Base-by-base conservation (phyloP, 2,113 vertebrate species). In the Pangasianodon hypophthalmus region DNA sequence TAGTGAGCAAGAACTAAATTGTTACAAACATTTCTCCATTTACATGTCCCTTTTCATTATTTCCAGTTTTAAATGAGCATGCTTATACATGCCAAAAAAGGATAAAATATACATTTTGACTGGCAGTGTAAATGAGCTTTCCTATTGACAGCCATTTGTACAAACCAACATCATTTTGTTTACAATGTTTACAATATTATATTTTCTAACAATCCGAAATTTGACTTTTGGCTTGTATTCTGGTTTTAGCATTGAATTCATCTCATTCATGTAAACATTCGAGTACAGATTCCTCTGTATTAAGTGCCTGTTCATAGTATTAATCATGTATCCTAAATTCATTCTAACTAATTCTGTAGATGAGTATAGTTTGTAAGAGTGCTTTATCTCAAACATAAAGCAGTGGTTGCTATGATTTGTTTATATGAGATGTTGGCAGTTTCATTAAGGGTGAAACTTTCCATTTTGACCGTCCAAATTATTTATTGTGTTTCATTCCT, bases 251-350 rank as follows among this genome's bases (percentile, higher is more conserved):
- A 52, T 60, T 9, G 32, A 60, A 11, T 46, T 29, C 56, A 50
- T 44, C 32, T 50, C 7, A n/a, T n/a, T n/a, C 21, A 8, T 69
- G 19, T 88, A 67, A 69, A 82, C 44, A 18, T 26, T 54, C 11
- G 29, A 82, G 87, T 54, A 24, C 62, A 88, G 80, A 71, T 6
- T 24, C 50, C 62, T 84, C 87, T 73, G 50, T 84, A 84, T 58
- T 58, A 88, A 88, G 87, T 88, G 79, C 79, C 79, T 88, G 62
- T 84, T 88, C 56, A 88, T 71, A 73, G 50, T 71, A 52, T 41
- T 8, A 54, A 69, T 56, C 80, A 29, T 84, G 46, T 73, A 46
- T 24, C 32, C 37, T 56, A 18, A 7, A 19, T 37, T 26, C 14
- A 64, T 82, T 29, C 58, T 48, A 44, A 46, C 32, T 73, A 24